Base-by-base conservation (phyloP, 2,797 vertebrate genomes). In the Catharus ustulatus region DNA sequence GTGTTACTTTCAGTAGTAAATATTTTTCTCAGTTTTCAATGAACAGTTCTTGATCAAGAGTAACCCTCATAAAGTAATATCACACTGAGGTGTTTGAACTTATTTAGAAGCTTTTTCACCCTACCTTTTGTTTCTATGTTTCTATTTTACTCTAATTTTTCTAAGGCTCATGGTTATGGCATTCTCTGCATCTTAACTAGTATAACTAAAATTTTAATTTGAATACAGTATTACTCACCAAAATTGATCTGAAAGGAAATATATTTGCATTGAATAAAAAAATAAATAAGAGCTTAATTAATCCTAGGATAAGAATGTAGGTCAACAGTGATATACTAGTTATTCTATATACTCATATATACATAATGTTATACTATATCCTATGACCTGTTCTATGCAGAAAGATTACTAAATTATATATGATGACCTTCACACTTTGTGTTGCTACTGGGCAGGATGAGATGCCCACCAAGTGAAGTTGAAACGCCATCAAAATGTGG, bases 131-230 rank as follows among this genome's bases (percentile, higher is more conserved):
- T 15, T 57, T 85, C 79, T 42, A 9, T 72, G 23, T 51, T 72
- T 52, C 20, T 75, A 4, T 26, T 76, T 51, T 69, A 40, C 13
- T 4, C 0, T 66, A 10, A 27, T 43, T 92, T 69, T 88, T 30
- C 27, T 11, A 52, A 68, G 43, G 36, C 12, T 43, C 2, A 0
- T 46, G 0, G 0, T 77, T 71, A 59, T 5, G 21, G 10, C 7
- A 9, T 58, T 62, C 6, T 66, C n/a, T 46, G 3, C 68, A 27
- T 71, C 27, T 57, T 64, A 43, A 43, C 4, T 48, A 36, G 23
- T 27, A 30, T 8, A 27, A 12, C 52, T 68, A 20, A 73, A 69
- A 4, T 23, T 71, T 76, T 58, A 5, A 21, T 54, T 61, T 43
- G 57, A 68, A 32, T 49, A 43, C 4, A 26, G 8, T 7, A 5